These are phyloP conservation scores for Neodontobutis hainanensis DNA, from an alignment of 2,113 vertebrate genomes.

Conservation along the genomic window DNA sequence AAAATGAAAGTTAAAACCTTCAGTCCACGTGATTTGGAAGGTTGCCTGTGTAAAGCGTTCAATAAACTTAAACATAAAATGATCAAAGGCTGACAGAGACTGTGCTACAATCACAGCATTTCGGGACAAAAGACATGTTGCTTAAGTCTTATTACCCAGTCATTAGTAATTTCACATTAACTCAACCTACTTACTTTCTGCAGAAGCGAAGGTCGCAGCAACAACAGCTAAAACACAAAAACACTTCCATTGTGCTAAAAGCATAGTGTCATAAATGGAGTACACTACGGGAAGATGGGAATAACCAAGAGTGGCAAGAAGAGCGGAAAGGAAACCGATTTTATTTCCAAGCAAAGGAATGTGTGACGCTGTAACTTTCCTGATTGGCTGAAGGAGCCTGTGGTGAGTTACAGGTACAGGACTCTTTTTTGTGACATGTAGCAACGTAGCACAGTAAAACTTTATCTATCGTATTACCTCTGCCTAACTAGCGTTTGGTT, in stretches of 20 bases:
- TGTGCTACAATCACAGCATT: not conserved
- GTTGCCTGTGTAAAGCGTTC: not conserved
- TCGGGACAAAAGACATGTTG: not conserved
- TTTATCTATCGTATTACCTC: too few relatives aligned
- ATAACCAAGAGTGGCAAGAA: accelerated
- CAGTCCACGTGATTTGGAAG: not conserved
- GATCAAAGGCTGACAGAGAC: not conserved
- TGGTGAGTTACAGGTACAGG: too few relatives aligned
- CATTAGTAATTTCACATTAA: not conserved
- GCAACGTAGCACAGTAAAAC: too few relatives aligned
- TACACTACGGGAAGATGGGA: not conserved
- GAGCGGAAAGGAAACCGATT: not conserved
- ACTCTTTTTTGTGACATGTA: too few relatives aligned
- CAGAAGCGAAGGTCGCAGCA: conserved; percentile 16
- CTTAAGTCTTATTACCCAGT: not conserved
- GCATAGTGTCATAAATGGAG: conserved; percentile 18
- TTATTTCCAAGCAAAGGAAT: conserved; percentile 13
- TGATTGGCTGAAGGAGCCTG: conserved; percentile 40
- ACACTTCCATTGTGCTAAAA: not conserved
- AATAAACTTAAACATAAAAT: not conserved
- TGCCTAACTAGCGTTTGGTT: too few relatives aligned
- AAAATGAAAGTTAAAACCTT: conserved; percentile 19
- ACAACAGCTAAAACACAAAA: conserved; percentile 11
- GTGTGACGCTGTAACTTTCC: conserved; percentile 23
- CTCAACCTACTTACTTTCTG: conserved; percentile 58